phyloP scores from a whole-genome alignment of 1,140 invertebrate genomes.

The Drosophila ironensis region DNA sequence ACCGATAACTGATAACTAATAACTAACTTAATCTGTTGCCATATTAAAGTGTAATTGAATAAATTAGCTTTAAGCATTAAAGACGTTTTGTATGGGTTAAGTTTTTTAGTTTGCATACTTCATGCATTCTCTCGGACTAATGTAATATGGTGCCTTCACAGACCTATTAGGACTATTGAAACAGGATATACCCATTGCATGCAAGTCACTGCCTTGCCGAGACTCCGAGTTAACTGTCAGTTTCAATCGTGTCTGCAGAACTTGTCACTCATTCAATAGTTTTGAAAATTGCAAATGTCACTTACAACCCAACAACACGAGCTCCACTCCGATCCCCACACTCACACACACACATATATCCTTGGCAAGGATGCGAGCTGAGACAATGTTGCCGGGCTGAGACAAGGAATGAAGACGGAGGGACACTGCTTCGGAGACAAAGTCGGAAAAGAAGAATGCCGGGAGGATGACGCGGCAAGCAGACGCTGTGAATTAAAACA shows the following conservation, averaged over 20 bases:
- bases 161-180: slow-evolving; percentile 23
- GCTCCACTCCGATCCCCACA: slow-evolving; percentile 15
- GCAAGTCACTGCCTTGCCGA: slow-evolving; percentile 35
- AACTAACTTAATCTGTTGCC: too few species aligned
- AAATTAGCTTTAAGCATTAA: too few species aligned
- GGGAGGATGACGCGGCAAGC: slow-evolving; percentile 68
- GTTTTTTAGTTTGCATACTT: too few species aligned
- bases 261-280: slow-evolving; percentile 82
- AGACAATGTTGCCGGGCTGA: slow-evolving; percentile 66
- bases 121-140: too few species aligned
- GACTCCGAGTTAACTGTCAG: slow-evolving; percentile 67
- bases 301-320: slow-evolving; percentile 69
- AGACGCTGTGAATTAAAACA: slow-evolving; percentile 80
- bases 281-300: slow-evolving; percentile 82
- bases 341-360: slow-evolving; percentile 45
- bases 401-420: slow-evolving; percentile 29
- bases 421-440: slow-evolving; percentile 35
- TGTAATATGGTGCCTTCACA: not conserved
- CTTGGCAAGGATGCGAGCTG: slow-evolving; percentile 63
- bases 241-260: slow-evolving; percentile 82
- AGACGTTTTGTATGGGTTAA: too few species aligned
- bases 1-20: too few species aligned
- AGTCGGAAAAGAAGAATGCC: slow-evolving; percentile 41
- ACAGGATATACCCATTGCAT: slow-evolving; percentile 2
- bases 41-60: too few species aligned